phyloP scores from a whole-genome alignment of 2,797 vertebrate genomes.

The Toxotes lorentzi region DNA sequence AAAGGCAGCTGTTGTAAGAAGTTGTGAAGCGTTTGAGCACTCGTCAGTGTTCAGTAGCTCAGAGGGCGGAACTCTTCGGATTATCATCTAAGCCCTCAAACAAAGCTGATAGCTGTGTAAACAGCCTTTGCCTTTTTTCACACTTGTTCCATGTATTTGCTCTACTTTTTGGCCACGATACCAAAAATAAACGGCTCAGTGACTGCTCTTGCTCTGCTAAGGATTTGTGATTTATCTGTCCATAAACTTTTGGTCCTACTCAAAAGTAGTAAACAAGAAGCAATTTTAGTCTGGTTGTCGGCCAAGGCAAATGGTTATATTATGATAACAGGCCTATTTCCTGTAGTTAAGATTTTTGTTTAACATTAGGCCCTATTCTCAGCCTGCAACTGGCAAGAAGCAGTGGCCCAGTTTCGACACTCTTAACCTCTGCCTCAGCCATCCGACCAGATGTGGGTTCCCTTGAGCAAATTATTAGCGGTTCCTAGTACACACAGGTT shows the following conservation, averaged over 20 bases:
- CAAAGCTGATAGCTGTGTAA: conserved; percentile 80
- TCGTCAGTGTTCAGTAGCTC: conserved; percentile 69
- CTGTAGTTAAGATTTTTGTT: conserved; percentile 94
- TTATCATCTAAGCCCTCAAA: conserved; percentile 79
- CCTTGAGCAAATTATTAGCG: conserved; percentile 95
- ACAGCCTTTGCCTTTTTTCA: conserved; percentile 77
- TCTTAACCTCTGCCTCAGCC: conserved; percentile 92
- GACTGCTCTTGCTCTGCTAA: conserved; percentile 61
- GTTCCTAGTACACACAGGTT: conserved; percentile 91
- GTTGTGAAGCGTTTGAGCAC: conserved; percentile 41
- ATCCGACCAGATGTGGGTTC: conserved; percentile 93
- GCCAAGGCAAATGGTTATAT: conserved; percentile 93
- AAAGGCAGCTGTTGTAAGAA: conserved; percentile 57
- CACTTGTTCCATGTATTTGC: conserved; percentile 77
- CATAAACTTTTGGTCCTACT: conserved; percentile 79
- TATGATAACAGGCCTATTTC: conserved; percentile 94
- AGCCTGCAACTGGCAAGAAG: conserved; percentile 86
- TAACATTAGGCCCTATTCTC: conserved; percentile 88
- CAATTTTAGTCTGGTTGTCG: conserved; percentile 87
- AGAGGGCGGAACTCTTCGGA: conserved; percentile 74
- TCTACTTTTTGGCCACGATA: conserved; percentile 74
- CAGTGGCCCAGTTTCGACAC: conserved; percentile 83
- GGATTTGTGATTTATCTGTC: conserved; percentile 78
- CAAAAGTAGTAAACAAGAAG: conserved; percentile 88
- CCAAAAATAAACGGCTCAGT: conserved; percentile 80